Base-by-base conservation (phyloP, 2,888 invertebrate species). In the Mylabris sibirica region DNA sequence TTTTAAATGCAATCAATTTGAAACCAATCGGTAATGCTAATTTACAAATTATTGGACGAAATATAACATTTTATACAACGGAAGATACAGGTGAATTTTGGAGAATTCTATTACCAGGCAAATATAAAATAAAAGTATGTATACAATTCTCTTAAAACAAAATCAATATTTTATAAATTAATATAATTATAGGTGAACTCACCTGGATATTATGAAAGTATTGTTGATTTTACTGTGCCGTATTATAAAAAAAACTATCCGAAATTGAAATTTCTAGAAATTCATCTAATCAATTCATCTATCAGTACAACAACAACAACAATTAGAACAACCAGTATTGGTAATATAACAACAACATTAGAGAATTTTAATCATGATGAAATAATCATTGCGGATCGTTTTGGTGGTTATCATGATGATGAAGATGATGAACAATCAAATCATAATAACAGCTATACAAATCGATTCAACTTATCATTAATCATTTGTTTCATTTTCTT, bases 41-140 rank as follows among this genome's bases (percentile, higher is more conserved):
- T 14, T 81, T 90, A 61, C 86, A 85, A 74, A 85, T 91, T 64
- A 81, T 85, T 67, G 88, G 87, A 1, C 84, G 90, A 68, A 87
- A 90, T 72, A 87, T 89, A 68, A 85, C 84, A n/a, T 90, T 90
- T 80, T 83, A 84, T 69, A 86, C 87, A 14, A 85, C 87, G 57
- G 84, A 87, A 53, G 84, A 85, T 76, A 84, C 86, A 78, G 92
- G 91, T 63, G 90, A 90, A 81, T 91, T 88, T 81, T 91, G 90
- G 90, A 86, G 90, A 74, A 84, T 91, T 59, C 82, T 91, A 9
- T 80, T 90, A 64, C 90, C 91, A 1, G 91, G 90, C 71, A 79
- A 80, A 26, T 91, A 91, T 80, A 84, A 82, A 34, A 77, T 91
- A 26, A 84, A 88, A 84, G 88, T 88, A n/a, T n/a, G n/a, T n/a